Evolutionary conservation across 2,888 invertebrate species (phyloP).

Genomic region (Dione vanillae): DNA sequence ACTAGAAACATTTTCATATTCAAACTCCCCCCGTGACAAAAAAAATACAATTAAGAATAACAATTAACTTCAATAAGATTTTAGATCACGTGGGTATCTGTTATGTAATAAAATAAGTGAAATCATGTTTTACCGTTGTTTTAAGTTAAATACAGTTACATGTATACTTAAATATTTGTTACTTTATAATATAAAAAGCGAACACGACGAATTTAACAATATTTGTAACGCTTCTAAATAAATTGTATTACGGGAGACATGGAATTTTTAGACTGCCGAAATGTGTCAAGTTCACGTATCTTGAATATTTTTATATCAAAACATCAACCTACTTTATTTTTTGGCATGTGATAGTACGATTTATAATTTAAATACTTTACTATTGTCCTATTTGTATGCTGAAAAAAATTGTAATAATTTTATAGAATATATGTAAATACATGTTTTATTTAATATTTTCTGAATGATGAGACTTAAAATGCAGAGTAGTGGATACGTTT

Average conservation of each 20-base stretch:
- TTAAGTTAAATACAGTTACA: too few species aligned
- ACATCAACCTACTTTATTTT: neutral
- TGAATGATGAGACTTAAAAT: neutral
- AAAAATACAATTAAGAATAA: neutral
- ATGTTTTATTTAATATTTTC: neutral
- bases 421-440: neutral
- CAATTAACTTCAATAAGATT: neutral
- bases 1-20: too few species aligned
- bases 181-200: neutral
- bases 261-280: conserved; percentile 32
- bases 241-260: conserved; percentile 2
- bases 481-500: neutral
- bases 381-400: neutral
- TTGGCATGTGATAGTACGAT: neutral
- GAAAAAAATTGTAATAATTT: neutral
- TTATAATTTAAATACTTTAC: neutral
- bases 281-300: conserved; percentile 33
- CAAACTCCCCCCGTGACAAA: too few species aligned
- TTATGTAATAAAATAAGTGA: neutral
- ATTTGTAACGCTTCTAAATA: neutral
- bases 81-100: neutral
- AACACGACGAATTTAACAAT: neutral
- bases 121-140: neutral
- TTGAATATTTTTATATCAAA: conserved; percentile 4
- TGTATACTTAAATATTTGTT: too few species aligned